These are phyloP conservation scores for Craterocephalus amniculus DNA, from an alignment of 2,797 vertebrate species.

Conservation along the genomic window DNA sequence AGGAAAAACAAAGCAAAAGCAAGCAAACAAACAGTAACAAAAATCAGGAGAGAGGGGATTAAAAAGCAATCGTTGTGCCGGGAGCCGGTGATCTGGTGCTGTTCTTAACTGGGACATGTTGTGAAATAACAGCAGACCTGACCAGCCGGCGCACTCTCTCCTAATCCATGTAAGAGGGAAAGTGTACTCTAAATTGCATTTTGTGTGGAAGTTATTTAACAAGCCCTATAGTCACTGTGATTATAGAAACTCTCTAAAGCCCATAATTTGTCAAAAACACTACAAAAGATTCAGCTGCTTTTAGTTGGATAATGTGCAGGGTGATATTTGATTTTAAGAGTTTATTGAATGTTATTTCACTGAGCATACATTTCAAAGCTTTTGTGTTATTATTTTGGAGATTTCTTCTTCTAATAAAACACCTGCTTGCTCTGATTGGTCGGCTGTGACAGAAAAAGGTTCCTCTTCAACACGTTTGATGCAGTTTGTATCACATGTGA, in stretches of 20 bases:
- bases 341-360: background rate
- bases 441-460: background rate
- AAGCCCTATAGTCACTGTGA: constrained; percentile 8
- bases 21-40: constrained; percentile 15
- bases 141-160: constrained; percentile 2
- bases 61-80: constrained; percentile 53
- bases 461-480: too few relatives aligned
- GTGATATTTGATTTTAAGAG: background rate
- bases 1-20: background rate
- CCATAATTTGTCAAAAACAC: background rate
- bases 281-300: background rate
- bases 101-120: constrained; percentile 65
- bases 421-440: background rate
- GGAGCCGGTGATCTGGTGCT: constrained; percentile 44
- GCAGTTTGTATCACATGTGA: too few relatives aligned
- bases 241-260: constrained; percentile 17
- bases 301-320: background rate
- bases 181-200: constrained; percentile 39
- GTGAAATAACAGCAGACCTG: constrained; percentile 50
- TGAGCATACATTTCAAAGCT: background rate
- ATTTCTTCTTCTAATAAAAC: background rate
- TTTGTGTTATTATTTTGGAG: background rate
- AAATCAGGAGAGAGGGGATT: constrained; percentile 36
- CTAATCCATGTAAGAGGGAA: constrained; percentile 27
- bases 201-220: constrained; percentile 44